Conservation (phyloP, 2,113 vertebrate species). For the Trichechus manatus region DNA sequence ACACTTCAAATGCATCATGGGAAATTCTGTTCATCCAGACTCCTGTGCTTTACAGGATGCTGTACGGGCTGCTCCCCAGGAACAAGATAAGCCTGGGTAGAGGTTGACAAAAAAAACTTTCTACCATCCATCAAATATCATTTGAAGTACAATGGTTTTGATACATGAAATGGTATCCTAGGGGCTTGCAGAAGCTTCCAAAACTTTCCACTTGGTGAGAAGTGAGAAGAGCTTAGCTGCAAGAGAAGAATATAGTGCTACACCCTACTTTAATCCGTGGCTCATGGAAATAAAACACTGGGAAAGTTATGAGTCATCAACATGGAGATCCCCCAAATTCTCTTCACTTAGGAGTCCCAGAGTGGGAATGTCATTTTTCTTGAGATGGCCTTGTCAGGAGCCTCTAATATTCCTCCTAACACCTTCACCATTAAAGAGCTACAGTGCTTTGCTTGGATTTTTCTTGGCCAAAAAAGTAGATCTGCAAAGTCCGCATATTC, state of each 20-base stretch:
- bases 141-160: constrained; percentile 54
- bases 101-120: background rate
- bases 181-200: constrained; percentile 28
- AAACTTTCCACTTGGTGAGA: constrained; percentile 8
- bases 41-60: background rate
- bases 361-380: background rate
- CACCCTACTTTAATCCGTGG: constrained; percentile 56
- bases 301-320: constrained; percentile 60
- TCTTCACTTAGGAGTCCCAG: constrained; percentile 40
- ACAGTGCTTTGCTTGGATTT: background rate
- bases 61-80: background rate
- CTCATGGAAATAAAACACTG: constrained; percentile 58
- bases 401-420: constrained; percentile 42
- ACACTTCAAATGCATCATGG: constrained; percentile 19
- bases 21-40: constrained; percentile 59
- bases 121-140: background rate
- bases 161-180: background rate
- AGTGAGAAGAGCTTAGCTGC: background rate
- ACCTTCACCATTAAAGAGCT: constrained; percentile 4
- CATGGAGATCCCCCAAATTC: constrained; percentile 61
- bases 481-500: background rate
- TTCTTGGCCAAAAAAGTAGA: background rate
- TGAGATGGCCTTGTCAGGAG: constrained; percentile 29
- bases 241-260: constrained; percentile 51
- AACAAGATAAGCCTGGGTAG: background rate